A percentile compares a stretch with the other conserved stretches of the same genome.
Conservation (phyloP, 2,888 invertebrate genomes). For the Microplitis manilae region DNA sequence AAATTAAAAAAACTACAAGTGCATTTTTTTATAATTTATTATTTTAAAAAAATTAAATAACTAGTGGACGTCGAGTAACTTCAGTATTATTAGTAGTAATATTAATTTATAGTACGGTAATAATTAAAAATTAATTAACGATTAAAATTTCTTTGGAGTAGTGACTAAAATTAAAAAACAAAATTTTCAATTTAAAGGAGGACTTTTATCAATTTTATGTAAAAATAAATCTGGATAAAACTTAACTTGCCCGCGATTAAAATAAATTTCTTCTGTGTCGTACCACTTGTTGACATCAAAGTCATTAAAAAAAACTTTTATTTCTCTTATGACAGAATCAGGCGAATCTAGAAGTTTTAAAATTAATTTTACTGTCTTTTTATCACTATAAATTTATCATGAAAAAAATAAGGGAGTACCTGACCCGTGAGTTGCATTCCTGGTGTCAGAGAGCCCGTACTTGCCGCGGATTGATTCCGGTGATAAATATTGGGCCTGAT, state of each 20-base stretch:
- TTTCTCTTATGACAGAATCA: constrained; percentile 83
- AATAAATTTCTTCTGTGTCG: constrained; percentile 73
- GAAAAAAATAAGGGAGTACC: constrained; percentile 73
- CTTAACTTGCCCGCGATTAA: constrained; percentile 71
- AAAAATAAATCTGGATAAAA: constrained; percentile 75
- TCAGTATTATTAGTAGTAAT: too few species aligned
- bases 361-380: not conserved
- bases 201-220: constrained; percentile 68
- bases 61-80: too few species aligned
- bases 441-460: constrained; percentile 93
- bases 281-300: constrained; percentile 82
- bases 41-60: too few species aligned
- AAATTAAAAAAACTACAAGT: too few species aligned
- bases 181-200: too few species aligned
- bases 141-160: too few species aligned
- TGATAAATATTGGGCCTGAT: constrained; percentile 82
- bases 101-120: too few species aligned
- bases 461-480: constrained; percentile 86
- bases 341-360: constrained; percentile 78
- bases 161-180: too few species aligned
- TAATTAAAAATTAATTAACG: too few species aligned
- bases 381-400: constrained; percentile 14
- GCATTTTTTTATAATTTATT: too few species aligned
- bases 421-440: constrained; percentile 96
- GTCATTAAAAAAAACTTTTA: constrained; percentile 87